Evolutionary conservation across 1,140 invertebrate species (phyloP), one percentile per base, ranked within the genome.

Genomic region (Homarus americanus): DNA sequence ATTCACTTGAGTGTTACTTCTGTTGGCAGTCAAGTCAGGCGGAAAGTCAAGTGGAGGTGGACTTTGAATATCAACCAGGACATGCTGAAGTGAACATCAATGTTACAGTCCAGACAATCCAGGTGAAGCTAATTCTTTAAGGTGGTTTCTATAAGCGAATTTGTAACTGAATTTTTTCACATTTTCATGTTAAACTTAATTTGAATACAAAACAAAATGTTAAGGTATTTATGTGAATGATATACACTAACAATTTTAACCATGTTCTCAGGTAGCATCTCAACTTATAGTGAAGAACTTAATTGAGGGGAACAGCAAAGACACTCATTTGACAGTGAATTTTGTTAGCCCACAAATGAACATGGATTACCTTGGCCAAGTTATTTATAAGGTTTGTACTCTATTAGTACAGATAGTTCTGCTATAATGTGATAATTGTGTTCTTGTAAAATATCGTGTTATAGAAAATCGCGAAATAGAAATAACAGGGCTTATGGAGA

Each of bases 271-370:
- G 86, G 36, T 88, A 36, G 38, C 86, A 20, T 88, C 86, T 40
- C 28, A 88, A n/a, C 38, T 88, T 2, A 69, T 79, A 34, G 1
- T 88, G 58, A 88, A 88, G 78, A 72, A 88, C 20, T 12, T 88
- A 15, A 34, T 38, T 3, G 58, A 80, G 20, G 76, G 41, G 10
- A 28, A 69, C 12, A 41, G 20, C 9, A 49, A 36, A 34, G 86
- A 88, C 32, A 63, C 41, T 44, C 76, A 80, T 12, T 9, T 88
- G 3, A 88, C 15, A 12, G 12, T 79, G 2, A 88, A 49, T 44
- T 69, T 79, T 34, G 63, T n/a, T 0, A 88, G 78, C 32, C 20
- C 41, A n/a, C 58, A 88, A 7, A 58, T 88, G 24, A 44, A 80
- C 24, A n/a, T 82, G 28, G 49, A 82, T 73, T 88, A 88, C 76